Base-by-base conservation (phyloP, 2,888 invertebrate species). In the Xiphydria camelus region DNA sequence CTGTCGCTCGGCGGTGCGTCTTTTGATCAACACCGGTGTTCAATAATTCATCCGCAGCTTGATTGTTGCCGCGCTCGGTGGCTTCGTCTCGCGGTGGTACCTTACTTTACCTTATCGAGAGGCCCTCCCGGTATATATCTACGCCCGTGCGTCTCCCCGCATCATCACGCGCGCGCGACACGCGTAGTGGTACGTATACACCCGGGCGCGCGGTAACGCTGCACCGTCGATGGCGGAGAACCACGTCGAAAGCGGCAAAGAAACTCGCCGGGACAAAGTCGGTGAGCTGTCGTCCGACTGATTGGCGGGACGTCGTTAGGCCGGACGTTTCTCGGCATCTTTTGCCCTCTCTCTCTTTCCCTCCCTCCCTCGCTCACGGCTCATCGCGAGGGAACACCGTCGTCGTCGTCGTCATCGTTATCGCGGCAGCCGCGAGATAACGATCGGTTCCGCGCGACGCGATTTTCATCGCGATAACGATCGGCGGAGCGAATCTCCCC, bases 41-140 rank as follows among this genome's bases (percentile, higher is more conserved):
- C 62, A 57, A 66, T 68, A 67, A 68, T 67, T 68, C 67, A 67
- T 66, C 63, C 54, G 59, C 58, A 60, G 65, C 53, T 62, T 59
- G 62, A 67, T 64, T 48, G 51, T 51, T 22, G 32, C 31, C 12
- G 26, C 22, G 20, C 7, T 37, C 20, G 9, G 39, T 32, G 45
- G 31, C 14, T 32, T 18, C 31, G 2, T 10, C 18, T 31, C 34
- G 37, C 35, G 29, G 22, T 34, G 29, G 41, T 48, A 41, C n/a
- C 35, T 40, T 32, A 43, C 44, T 40, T 37, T 17, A 4, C 33
- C 33, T 33, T 33, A 33, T 33, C 33, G 33, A 33, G 33, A 18
- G 33, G 33, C 17, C 26, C 26, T 14, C 26, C 26, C 26, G 26
- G 26, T 26, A 26, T 26, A 26, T 26, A 26, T 6, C n/a, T n/a